These are phyloP conservation scores for Meloidogyne chitwoodi DNA, from an alignment of 1,140 invertebrate genomes.

Conservation along the genomic window DNA sequence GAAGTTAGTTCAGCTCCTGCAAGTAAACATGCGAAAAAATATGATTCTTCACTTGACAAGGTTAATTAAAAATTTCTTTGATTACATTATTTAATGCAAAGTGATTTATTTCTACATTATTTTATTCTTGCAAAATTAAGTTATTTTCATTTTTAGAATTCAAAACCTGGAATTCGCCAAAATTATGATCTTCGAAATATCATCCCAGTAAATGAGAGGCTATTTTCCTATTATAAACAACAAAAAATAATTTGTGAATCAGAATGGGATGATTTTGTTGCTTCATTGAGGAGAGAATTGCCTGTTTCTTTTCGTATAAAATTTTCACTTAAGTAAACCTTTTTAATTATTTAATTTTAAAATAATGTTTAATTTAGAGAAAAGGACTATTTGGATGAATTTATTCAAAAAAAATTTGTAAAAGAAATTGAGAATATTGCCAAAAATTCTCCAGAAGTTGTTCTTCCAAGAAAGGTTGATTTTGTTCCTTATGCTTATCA, in stretches of 20 bases:
- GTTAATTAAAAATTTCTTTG: neutral
- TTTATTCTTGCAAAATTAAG: no score
- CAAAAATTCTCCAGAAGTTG: slow-evolving; percentile 1
- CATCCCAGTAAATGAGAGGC: slow-evolving; percentile 34
- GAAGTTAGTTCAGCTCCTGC: neutral
- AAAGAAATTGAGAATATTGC: slow-evolving; percentile 24
- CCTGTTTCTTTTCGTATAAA: slow-evolving; percentile 47
- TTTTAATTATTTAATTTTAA: neutral
- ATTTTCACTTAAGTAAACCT: slow-evolving; percentile 23
- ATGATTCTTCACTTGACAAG: neutral
- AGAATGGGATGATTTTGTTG: slow-evolving; percentile 41
- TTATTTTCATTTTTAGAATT: neutral
- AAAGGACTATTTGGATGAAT: slow-evolving; percentile 19
- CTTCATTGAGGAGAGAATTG: slow-evolving; percentile 18
- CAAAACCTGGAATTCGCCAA: slow-evolving; percentile 3
- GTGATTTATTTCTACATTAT: no score
- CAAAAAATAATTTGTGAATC: slow-evolving; percentile 35
- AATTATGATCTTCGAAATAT: slow-evolving; percentile 25
- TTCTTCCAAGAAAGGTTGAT: slow-evolving; percentile 27
- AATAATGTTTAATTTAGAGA: slow-evolving; percentile 23
- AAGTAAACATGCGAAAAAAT: neutral
- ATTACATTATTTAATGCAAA: no score
- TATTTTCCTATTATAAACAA: slow-evolving; percentile 33
- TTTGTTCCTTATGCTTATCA: slow-evolving; percentile 51
- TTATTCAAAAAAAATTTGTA: slow-evolving; percentile 36